phyloP scores from a whole-genome alignment of 2,113 vertebrate genomes.

The Cepphus grylle region DNA sequence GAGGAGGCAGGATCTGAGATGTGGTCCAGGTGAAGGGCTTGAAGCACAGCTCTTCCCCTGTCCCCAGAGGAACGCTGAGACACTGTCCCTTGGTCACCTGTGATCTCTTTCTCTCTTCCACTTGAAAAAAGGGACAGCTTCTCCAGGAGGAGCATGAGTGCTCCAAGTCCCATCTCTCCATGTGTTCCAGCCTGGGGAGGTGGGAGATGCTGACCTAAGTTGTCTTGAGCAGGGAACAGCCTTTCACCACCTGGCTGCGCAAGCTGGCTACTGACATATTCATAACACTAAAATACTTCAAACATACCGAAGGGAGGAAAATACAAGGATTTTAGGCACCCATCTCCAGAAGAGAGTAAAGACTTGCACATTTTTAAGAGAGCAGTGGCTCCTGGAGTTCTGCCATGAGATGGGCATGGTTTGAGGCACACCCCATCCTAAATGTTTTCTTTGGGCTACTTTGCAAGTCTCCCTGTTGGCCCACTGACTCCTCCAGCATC shows the following conservation, averaged over 20 bases:
- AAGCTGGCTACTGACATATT: neutral
- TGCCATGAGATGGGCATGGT: neutral
- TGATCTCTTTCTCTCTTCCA: neutral
- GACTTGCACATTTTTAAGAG: neutral
- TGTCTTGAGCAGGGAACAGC: neutral
- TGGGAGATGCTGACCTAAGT: neutral
- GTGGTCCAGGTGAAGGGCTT: neutral
- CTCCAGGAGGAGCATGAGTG: neutral
- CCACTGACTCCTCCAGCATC: neutral
- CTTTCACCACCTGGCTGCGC: neutral
- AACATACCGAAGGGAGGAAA: neutral
- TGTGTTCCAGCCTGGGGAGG: neutral
- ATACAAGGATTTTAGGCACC: neutral
- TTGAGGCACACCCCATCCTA: neutral
- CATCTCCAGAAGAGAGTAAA: neutral
- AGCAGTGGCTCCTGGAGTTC: neutral
- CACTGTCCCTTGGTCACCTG: neutral
- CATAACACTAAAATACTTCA: neutral
- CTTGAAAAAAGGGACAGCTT: neutral
- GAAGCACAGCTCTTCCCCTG: neutral
- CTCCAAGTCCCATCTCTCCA: fast-evolving
- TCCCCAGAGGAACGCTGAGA: neutral
- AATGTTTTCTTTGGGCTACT: neutral
- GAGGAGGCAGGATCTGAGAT: fast-evolving
- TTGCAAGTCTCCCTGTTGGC: neutral